Conservation (phyloP, 2,113 vertebrate genomes). For the Oostethus manadensis region DNA sequence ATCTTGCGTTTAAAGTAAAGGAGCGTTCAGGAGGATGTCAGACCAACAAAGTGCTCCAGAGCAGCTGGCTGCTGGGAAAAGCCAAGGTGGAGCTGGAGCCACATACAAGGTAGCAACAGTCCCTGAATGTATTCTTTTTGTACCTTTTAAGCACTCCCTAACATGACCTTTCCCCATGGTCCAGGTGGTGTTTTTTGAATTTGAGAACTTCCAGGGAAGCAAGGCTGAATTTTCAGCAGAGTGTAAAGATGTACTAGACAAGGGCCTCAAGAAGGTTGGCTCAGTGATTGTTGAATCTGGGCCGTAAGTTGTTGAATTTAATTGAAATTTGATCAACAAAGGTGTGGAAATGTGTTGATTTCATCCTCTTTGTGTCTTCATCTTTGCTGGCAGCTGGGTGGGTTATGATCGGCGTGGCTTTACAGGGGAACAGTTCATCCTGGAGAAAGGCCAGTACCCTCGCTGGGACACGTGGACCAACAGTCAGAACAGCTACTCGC, state of each 20-base stretch:
- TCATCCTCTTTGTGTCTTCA: background rate
- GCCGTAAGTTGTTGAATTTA: slow-evolving; percentile 46
- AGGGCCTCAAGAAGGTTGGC: slow-evolving; percentile 84
- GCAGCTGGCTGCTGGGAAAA: slow-evolving; percentile 81
- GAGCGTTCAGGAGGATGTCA: slow-evolving; percentile 72
- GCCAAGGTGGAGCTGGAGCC: slow-evolving; percentile 74
- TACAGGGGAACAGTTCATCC: slow-evolving; percentile 82
- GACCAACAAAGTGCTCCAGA: slow-evolving; percentile 80
- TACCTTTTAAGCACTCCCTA: background rate
- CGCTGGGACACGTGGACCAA: slow-evolving; percentile 91
- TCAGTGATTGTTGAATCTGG: slow-evolving; percentile 85
- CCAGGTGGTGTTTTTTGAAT: slow-evolving; percentile 70
- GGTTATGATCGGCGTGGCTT: slow-evolving; percentile 80
- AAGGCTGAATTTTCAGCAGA: slow-evolving; percentile 59
- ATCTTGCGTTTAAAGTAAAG: slow-evolving; percentile 34
- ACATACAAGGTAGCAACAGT: slow-evolving; percentile 77
- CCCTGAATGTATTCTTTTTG: background rate
- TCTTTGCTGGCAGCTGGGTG: slow-evolving; percentile 74
- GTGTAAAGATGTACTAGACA: slow-evolving; percentile 75
- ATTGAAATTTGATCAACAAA: background rate
- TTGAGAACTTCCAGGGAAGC: slow-evolving; percentile 87
- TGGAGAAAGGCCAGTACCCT: slow-evolving; percentile 89
- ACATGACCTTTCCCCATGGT: slow-evolving; percentile 3
- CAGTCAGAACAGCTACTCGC: slow-evolving; percentile 81
- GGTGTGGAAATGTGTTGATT: background rate